A percentile compares a stretch with the other conserved stretches of the same genome.
These are phyloP conservation scores for Pseudorhiza aurosa DNA, from an alignment of 30 jellyfish, hydroid and myxozoan species.

Conservation along the genomic window DNA sequence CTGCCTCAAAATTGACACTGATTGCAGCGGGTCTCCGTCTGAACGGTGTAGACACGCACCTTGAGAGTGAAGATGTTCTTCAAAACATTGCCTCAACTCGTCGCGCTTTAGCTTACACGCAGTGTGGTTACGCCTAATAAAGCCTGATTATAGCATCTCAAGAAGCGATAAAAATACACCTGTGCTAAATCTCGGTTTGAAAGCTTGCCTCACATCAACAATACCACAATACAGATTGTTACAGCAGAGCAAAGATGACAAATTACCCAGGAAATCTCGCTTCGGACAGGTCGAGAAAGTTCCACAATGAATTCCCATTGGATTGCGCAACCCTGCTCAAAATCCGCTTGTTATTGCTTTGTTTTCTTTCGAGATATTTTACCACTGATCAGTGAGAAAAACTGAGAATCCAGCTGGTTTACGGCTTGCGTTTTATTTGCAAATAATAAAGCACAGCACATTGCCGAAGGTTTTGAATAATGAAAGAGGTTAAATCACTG, in stretches of 20 bases:
- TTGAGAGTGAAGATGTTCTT: no score
- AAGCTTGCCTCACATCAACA: neutral
- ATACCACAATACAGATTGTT: neutral
- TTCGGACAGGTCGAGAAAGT: no score
- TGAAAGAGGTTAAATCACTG: constrained; percentile 7
- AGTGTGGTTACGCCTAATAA: no score
- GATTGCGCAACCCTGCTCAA: neutral
- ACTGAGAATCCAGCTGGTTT: constrained; percentile 26
- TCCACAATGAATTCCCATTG: no score
- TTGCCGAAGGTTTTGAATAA: constrained; percentile 5
- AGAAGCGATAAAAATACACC: neutral
- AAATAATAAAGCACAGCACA: constrained; percentile 4
- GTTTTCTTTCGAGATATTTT: neutral
- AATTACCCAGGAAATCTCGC: no score
- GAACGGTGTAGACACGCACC: no score
- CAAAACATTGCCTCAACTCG: no score
- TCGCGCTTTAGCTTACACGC: no score
- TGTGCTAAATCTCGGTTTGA: neutral
- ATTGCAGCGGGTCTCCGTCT: no score
- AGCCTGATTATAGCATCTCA: no score
- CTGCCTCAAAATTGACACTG: no score
- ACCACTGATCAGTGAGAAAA: neutral
- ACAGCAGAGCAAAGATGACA: neutral
- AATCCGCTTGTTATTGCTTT: neutral
- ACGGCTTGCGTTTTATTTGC: constrained; percentile 15